Evolutionary conservation across 1,140 invertebrate species (phyloP).

Genomic region (Andricus grossulariae): DNA sequence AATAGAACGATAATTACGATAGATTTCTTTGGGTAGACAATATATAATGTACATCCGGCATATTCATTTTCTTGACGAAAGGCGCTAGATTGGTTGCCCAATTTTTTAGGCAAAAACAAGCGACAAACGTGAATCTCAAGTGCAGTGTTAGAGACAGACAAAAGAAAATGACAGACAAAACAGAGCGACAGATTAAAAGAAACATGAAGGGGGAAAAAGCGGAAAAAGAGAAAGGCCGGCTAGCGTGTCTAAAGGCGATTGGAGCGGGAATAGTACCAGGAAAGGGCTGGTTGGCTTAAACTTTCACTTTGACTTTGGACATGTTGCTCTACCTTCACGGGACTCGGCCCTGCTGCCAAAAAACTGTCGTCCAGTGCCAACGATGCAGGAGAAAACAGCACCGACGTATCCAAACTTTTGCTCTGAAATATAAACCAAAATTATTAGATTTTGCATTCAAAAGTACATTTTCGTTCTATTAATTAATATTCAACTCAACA

Average conservation of each 20-base stretch:
- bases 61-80: constrained; percentile 8
- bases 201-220: constrained; percentile 46
- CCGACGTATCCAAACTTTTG: constrained; percentile 88
- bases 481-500: no score
- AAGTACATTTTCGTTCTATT: no score
- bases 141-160: constrained; percentile 32
- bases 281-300: constrained; percentile 70
- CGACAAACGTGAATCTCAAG: constrained; percentile 34
- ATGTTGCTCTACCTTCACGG: constrained; percentile 71
- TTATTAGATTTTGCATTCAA: background rate
- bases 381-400: constrained; percentile 90
- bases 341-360: constrained; percentile 70
- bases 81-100: constrained; percentile 14
- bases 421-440: constrained; percentile 79
- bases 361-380: constrained; percentile 80
- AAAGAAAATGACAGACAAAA: constrained; percentile 42
- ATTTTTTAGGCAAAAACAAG: constrained; percentile 22
- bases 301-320: constrained; percentile 68
- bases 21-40: constrained; percentile 9
- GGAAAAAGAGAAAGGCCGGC: constrained; percentile 69
- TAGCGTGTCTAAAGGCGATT: constrained; percentile 76
- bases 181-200: constrained; percentile 43
- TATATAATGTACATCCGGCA: constrained; percentile 19
- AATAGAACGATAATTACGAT: constrained; percentile 3
- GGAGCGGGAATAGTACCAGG: constrained; percentile 74